These are phyloP conservation scores for Halisarca cf. caerulea DNA, from an alignment of 37 sponge, comb jelly and placozoan genomes.

Conservation along the genomic window DNA sequence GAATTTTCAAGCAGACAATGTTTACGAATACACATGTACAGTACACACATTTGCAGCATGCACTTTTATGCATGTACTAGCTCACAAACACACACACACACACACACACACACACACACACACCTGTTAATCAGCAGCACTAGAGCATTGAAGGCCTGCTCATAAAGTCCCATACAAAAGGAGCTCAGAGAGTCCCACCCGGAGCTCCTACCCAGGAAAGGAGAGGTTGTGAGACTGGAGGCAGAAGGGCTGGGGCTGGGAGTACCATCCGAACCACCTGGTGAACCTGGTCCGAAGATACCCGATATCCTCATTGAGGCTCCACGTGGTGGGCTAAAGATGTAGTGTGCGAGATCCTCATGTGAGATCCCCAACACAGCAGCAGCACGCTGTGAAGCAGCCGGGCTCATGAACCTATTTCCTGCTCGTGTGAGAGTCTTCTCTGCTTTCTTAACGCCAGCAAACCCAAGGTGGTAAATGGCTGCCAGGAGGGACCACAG, in stretches of 20 bases:
- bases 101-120: slow-evolving; percentile 9
- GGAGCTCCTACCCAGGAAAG: slow-evolving; percentile 47
- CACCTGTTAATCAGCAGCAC: slow-evolving; percentile 91
- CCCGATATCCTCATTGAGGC: slow-evolving; percentile 34
- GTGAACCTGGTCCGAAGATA: slow-evolving; percentile 27
- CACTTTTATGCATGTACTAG: neutral
- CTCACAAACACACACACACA: neutral
- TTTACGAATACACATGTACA: neutral
- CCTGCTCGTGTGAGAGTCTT: slow-evolving; percentile 38
- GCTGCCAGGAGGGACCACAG: slow-evolving; percentile 97
- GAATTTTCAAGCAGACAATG: too few species aligned
- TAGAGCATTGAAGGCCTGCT: slow-evolving; percentile 90
- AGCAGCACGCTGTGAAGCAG: slow-evolving; percentile 96
- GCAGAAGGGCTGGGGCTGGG: slow-evolving; percentile 19
- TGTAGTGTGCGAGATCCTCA: slow-evolving; percentile 84
- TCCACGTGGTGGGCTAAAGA: slow-evolving; percentile 86
- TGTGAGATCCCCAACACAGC: slow-evolving; percentile 83
- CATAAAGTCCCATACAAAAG: slow-evolving; percentile 96
- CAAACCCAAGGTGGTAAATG: slow-evolving; percentile 93
- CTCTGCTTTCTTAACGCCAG: slow-evolving; percentile 81
- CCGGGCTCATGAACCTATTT: slow-evolving; percentile 89
- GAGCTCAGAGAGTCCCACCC: slow-evolving; percentile 62
- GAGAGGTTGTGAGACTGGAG: slow-evolving; percentile 33
- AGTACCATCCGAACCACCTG: slow-evolving; percentile 23
- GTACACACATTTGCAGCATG: neutral